Evolutionary conservation across 2,888 invertebrate genomes (phyloP).

Genomic region (Tyria jacobaeae): DNA sequence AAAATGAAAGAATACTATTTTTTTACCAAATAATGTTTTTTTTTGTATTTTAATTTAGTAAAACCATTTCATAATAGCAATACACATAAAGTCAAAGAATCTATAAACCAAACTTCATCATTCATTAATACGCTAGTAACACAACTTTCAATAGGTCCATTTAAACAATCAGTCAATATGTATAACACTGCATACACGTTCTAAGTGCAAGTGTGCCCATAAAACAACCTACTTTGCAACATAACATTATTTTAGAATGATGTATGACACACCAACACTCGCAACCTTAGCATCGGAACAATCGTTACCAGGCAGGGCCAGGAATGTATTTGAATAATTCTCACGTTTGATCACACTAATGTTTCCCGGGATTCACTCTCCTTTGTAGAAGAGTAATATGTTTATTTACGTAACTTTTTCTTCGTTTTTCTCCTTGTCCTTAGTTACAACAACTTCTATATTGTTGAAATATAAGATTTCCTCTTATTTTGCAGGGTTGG

Average conservation of each 20-base stretch:
- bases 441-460: background rate
- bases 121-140: too few relatives aligned
- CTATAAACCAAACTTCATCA: too few relatives aligned
- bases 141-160: background rate
- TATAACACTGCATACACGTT: background rate
- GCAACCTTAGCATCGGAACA: slow-evolving; percentile 3
- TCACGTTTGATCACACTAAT: slow-evolving; percentile 20
- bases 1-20: too few relatives aligned
- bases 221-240: slow-evolving; percentile 5
- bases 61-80: too few relatives aligned
- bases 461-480: background rate
- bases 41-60: too few relatives aligned
- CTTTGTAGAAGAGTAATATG: background rate
- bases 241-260: slow-evolving; percentile 12
- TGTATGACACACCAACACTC: slow-evolving; percentile 6
- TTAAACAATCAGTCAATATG: background rate
- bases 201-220: slow-evolving; percentile 1
- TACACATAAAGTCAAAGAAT: too few relatives aligned
- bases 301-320: slow-evolving; percentile 15
- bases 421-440: background rate
- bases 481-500: too few relatives aligned
- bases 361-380: slow-evolving; percentile 12
- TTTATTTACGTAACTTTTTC: background rate
- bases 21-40: too few relatives aligned
- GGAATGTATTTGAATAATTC: slow-evolving; percentile 23